Conservation (phyloP, 2,888 invertebrate genomes). For the Uropetala carovei region DNA sequence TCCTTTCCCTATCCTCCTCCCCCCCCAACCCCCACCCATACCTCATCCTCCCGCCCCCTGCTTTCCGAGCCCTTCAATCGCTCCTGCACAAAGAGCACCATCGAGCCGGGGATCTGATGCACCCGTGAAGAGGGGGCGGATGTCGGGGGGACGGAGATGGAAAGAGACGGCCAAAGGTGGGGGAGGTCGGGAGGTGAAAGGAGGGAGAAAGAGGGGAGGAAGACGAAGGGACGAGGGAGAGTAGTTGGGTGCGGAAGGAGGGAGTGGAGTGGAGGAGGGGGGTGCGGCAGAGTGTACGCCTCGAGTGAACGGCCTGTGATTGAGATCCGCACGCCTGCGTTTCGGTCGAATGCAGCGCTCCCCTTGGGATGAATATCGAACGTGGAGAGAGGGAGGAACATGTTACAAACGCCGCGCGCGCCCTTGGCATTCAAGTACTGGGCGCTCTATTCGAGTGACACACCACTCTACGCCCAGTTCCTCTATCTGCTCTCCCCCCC, state of each 20-base stretch:
- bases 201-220: neutral
- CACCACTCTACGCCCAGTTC: constrained; percentile 14
- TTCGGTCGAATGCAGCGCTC: constrained; percentile 46
- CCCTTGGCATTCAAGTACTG: constrained; percentile 52
- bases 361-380: constrained; percentile 39
- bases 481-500: neutral
- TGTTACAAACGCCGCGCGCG: constrained; percentile 44
- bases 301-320: constrained; percentile 61
- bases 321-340: constrained; percentile 39
- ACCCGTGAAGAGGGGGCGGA: neutral
- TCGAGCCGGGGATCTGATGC: constrained; percentile 47
- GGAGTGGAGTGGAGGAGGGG: neutral
- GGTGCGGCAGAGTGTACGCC: neutral
- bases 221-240: neutral
- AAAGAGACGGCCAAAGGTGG: neutral
- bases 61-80: constrained; percentile 31
- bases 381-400: constrained; percentile 4
- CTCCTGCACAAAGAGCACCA: constrained; percentile 19
- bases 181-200: neutral
- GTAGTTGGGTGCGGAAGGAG: neutral
- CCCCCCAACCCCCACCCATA: neutral
- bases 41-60: neutral
- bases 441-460: constrained; percentile 54
- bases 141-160: neutral
- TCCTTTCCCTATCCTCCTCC: neutral